phyloP scores from a whole-genome alignment of 2,797 vertebrate species.

The Eupleurogrammus muticus region DNA sequence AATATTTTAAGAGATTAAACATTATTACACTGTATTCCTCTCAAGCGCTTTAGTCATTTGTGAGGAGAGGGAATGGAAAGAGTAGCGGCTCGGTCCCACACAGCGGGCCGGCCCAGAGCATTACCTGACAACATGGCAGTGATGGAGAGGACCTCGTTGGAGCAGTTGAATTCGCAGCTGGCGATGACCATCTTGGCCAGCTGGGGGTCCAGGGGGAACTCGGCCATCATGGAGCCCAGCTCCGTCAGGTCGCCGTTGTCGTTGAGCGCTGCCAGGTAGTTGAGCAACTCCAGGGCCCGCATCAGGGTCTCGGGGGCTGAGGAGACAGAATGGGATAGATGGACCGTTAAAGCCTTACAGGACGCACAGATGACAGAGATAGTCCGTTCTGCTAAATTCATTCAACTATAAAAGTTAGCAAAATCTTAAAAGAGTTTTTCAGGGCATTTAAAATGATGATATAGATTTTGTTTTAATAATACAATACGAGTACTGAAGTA shows the following conservation, averaged over 20 bases:
- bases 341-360: conserved; percentile 38
- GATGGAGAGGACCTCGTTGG: conserved; percentile 98
- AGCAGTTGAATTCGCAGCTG: conserved; percentile 99
- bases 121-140: conserved; percentile 99
- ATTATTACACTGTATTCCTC: conserved; percentile 25
- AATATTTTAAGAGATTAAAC: conserved; percentile 6
- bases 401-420: conserved; percentile 3
- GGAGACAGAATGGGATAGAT: conserved; percentile 32
- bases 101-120: conserved; percentile 76
- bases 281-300: conserved; percentile 96
- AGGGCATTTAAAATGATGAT: background rate
- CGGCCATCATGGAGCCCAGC: conserved; percentile 98
- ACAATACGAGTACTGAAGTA: background rate
- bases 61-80: conserved; percentile 25
- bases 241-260: conserved; percentile 96
- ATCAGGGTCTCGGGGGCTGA: conserved; percentile 97
- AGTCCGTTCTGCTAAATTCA: conserved; percentile 40
- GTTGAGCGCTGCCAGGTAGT: conserved; percentile 96
- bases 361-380: conserved; percentile 12
- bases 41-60: conserved; percentile 26
- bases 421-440: background rate
- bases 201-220: conserved; percentile 96
- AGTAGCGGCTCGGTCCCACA: conserved; percentile 47
- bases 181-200: conserved; percentile 99
- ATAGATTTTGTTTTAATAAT: background rate